Evolutionary conservation across 2,888 invertebrate genomes (phyloP), one percentile per base, ranked within the genome.

Genomic region (Nowickia ferox): DNA sequence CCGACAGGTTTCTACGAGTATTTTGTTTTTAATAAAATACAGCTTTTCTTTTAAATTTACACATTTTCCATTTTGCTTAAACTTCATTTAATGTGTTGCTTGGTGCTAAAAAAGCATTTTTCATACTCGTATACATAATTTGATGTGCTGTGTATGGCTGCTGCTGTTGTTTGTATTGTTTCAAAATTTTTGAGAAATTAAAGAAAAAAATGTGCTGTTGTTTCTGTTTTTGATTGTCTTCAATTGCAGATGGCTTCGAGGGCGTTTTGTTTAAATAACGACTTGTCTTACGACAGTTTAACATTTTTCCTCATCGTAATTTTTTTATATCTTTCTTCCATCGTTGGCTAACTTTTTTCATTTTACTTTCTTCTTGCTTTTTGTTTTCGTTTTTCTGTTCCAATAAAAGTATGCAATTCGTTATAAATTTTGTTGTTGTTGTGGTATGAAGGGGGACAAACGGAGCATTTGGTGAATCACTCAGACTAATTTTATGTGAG

Each of bases 121-220:
- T 30, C 30, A 30, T 6, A 22, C 42, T n/a, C n/a, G n/a, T n/a
- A 51, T 72, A 30, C 30, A 48, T 63, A 46, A 59, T 81, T 82
- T 76, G 57, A 51, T 75, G 61, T 59, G 63, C 66, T 66, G 30
- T 40, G 57, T 46, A 38, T 75, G 61, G 42, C 15, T 89, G 87
- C 17, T 51, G 48, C 63, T 44, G 59, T 30, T 68, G 74, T n/a
- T 68, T 79, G 15, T 59, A 38, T 89, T 90, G 90, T 88, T 89
- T 89, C 88, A 89, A 88, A 90, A 90, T 90, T 89, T 89, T 88
- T 90, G 88, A 88, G 88, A 91, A 91, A 90, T 91, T 90, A 91
- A 91, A 89, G n/a, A n/a, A 91, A 81, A 90, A 90, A 30, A 30
- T 30, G 30, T 91, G 89, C 87, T 88, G 84, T 78, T 82, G 85